These are phyloP conservation scores for Luidia sarsii DNA, from an alignment of 53 echinoderm and acorn worm genomes.

Conservation along the genomic window DNA sequence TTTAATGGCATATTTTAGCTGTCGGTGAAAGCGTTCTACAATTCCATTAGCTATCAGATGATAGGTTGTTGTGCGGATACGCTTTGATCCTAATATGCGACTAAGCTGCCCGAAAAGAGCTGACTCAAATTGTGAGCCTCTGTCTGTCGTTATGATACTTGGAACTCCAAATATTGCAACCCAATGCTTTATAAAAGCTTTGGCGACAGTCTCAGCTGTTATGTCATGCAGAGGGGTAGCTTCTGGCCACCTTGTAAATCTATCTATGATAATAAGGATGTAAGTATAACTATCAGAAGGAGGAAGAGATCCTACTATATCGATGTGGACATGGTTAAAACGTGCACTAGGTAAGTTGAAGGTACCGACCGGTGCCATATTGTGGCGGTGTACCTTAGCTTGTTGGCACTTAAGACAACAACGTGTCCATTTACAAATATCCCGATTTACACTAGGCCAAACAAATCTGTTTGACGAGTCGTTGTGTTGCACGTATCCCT, in stretches of 20 bases:
- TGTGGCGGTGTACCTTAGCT: slow-evolving; percentile 42
- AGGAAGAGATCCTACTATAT: slow-evolving; percentile 7
- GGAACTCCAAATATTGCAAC: slow-evolving; percentile 56
- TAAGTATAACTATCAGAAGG: slow-evolving; percentile 48
- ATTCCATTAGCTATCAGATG: slow-evolving; percentile 61
- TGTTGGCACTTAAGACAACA: slow-evolving; percentile 39
- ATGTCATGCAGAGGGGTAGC: slow-evolving; percentile 67
- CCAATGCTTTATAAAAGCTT: slow-evolving; percentile 58
- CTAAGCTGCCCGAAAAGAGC: slow-evolving; percentile 32
- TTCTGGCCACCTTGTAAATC: slow-evolving; percentile 63
- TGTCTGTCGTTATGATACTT: slow-evolving; percentile 52
- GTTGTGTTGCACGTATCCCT: slow-evolving; percentile 37
- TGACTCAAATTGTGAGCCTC: slow-evolving; percentile 69
- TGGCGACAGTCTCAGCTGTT: slow-evolving; percentile 64
- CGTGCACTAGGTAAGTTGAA: slow-evolving; percentile 42
- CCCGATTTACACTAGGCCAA: no score
- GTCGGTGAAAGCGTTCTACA: slow-evolving; percentile 60
- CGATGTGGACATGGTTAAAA: slow-evolving; percentile 44
- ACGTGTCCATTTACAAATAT: slow-evolving; percentile 50
- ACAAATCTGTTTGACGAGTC: not conserved
- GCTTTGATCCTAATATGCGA: slow-evolving; percentile 36
- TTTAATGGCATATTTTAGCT: slow-evolving; percentile 57
- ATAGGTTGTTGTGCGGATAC: slow-evolving; percentile 62
- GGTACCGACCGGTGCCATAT: slow-evolving; percentile 43
- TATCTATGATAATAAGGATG: slow-evolving; percentile 49